Percentiles rank a stretch among this genome's conserved stretches.
Evolutionary conservation across 2,888 invertebrate genomes (phyloP).

Genomic region (Torymus auratus): DNA sequence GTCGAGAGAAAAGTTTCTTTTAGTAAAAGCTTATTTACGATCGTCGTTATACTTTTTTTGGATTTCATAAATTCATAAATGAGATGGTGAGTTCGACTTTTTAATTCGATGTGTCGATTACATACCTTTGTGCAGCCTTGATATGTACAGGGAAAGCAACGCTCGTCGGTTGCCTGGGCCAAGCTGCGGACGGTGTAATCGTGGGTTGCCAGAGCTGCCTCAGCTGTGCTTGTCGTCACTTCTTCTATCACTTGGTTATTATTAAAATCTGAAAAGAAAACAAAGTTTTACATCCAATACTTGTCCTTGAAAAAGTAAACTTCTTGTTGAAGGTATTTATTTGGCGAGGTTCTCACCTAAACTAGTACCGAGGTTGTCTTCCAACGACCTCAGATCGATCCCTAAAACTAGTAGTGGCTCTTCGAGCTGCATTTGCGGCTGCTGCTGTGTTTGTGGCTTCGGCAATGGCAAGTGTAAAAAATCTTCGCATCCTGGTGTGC

Average conservation of each 20-base stretch:
- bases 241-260: constrained; percentile 71
- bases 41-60: too few relatives aligned
- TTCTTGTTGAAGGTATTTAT: too few relatives aligned
- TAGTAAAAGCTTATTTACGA: too few relatives aligned
- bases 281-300: too few relatives aligned
- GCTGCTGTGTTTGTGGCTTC: constrained; percentile 73
- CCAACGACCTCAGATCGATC: constrained; percentile 74
- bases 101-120: background rate
- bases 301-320: too few relatives aligned
- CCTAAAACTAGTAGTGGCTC: constrained; percentile 75
- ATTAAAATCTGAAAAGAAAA: constrained; percentile 57
- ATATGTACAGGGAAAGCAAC: constrained; percentile 75
- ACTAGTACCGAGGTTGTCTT: constrained; percentile 53
- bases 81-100: too few relatives aligned
- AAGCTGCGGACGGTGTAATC: constrained; percentile 75
- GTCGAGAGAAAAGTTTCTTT: too few relatives aligned
- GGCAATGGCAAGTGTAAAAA: constrained; percentile 76
- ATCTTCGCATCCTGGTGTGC: constrained; percentile 79
- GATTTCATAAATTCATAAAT: too few relatives aligned
- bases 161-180: constrained; percentile 71
- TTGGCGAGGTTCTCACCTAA: constrained; percentile 37
- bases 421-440: constrained; percentile 71
- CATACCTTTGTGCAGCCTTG: constrained; percentile 74
- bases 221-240: constrained; percentile 67
- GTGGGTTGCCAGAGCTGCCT: constrained; percentile 74